A percentile compares a stretch with the other conserved stretches of the same genome.
Evolutionary conservation across 2,797 vertebrate species (phyloP).

Genomic region (Peromyscus nudipes): DNA sequence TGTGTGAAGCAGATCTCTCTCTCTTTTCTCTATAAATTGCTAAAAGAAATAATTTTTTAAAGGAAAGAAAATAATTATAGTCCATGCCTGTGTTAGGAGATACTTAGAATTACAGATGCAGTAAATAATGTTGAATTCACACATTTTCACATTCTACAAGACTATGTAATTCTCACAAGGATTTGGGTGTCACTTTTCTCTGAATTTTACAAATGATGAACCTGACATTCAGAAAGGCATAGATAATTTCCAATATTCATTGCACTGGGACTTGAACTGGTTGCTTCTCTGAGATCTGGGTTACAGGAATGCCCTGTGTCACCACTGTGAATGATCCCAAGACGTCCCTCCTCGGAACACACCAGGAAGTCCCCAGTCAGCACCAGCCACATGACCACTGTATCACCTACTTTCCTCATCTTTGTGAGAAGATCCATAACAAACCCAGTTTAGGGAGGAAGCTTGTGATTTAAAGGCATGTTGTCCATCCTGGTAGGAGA

Average conservation of each 20-base stretch:
- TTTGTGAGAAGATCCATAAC: background rate
- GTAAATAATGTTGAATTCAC: background rate
- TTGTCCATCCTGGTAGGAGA: background rate
- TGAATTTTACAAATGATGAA: slow-evolving; percentile 15
- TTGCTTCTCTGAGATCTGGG: background rate
- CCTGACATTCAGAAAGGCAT: background rate
- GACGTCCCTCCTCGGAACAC: rapidly evolving
- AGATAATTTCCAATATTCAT: background rate
- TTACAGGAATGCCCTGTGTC: background rate
- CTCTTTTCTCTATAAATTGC: background rate
- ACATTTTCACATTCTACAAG: background rate
- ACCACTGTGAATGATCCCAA: background rate
- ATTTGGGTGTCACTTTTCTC: background rate
- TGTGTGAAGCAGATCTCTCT: background rate
- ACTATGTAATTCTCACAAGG: background rate
- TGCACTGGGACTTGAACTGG: background rate
- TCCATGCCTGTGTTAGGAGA: background rate
- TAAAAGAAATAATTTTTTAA: background rate
- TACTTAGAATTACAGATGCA: background rate
- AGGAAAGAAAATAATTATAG: background rate
- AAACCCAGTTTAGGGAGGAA: too few species aligned
- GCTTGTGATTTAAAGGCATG: background rate
- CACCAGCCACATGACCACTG: rapidly evolving
- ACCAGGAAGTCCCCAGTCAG: background rate
- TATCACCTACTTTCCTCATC: background rate